Evolutionary conservation across 2,113 vertebrate genomes (phyloP).

Genomic region (Lophura nycthemera): DNA sequence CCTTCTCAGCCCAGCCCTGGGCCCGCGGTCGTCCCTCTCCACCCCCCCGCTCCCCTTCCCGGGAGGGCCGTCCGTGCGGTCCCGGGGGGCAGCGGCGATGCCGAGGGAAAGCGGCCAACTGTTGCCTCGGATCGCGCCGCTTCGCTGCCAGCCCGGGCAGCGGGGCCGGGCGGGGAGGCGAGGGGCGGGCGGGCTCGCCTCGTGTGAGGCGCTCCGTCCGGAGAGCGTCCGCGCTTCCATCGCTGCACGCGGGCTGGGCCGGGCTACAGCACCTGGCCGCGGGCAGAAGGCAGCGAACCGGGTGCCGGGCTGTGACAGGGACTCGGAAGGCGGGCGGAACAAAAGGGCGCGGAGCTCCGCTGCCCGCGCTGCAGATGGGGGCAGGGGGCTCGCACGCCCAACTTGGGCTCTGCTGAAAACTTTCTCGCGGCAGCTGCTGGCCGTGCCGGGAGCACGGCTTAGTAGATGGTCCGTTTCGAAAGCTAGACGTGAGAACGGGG

Average conservation of each 20-base stretch:
- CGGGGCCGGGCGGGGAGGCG: neutral
- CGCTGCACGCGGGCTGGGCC: neutral
- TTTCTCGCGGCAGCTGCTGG: neutral
- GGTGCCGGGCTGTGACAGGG: neutral
- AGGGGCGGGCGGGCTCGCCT: neutral
- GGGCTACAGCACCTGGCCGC: neutral
- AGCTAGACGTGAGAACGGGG: neutral
- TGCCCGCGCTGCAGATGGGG: neutral
- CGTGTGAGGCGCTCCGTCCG: neutral
- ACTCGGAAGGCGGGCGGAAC: fast-evolving
- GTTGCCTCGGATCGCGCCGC: neutral
- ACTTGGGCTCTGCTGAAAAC: neutral
- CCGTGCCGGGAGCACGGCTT: neutral
- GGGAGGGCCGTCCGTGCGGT: neutral
- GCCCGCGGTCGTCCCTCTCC: neutral
- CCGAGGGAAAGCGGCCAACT: neutral
- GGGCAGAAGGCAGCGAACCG: neutral
- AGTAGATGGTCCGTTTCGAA: neutral
- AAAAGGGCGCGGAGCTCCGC: fast-evolving
- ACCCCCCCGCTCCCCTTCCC: neutral
- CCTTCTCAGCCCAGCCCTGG: neutral
- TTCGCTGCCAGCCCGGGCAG: neutral
- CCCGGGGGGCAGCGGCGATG: neutral
- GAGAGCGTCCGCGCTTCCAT: neutral
- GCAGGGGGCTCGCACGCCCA: neutral